Base-by-base conservation (phyloP, 2,113 vertebrate species). In the Baryphthengus martii region DNA sequence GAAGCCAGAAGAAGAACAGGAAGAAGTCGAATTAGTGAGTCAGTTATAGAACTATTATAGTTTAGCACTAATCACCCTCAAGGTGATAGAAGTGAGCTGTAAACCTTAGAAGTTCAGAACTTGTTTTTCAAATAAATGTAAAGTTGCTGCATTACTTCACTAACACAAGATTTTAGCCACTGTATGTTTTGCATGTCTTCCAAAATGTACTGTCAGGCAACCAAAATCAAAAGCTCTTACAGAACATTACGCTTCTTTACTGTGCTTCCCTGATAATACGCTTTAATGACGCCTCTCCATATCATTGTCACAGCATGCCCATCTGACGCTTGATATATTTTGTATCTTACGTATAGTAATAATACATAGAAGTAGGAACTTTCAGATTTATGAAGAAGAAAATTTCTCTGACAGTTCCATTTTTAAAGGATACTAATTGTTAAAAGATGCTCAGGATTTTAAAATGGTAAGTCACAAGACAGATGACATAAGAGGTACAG, bases 301-400 rank as follows among this genome's bases (percentile, higher is more conserved):
- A 78, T 86, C 68, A 52, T 39, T 93, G 85, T 91, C 85, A 93
- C 79, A 93, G 94, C 65, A 77, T 71, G 72, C 68, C 92, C 68
- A 86, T 93, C 79, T 4, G 3, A 56, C 37, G 28, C 50, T 70
- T 83, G 70, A 91, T 82, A 50, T 74, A 88, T 90, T 91, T 88
- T 76, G 21, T 88, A 33, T 78, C 61, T 87, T 84, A 52, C 39
- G 59, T 81, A 45, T 35, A 80, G 28, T 73, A 77, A 56, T 88
- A 85, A 92, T 86, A 89, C 24, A 90, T 56, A 87, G 59, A 89
- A 52, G 28, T 44, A 89, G 58, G 89, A 92, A 74, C 65, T 71
- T 91, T 63, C 61, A 63, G 85, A 84, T 94, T 84, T 86, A 68
- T 89, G 76, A 95, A 85, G 87, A 93, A 87, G 82, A 95, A 77